phyloP scores from a whole-genome alignment of 2,797 vertebrate species.

The Poeciliopsis presidionis region DNA sequence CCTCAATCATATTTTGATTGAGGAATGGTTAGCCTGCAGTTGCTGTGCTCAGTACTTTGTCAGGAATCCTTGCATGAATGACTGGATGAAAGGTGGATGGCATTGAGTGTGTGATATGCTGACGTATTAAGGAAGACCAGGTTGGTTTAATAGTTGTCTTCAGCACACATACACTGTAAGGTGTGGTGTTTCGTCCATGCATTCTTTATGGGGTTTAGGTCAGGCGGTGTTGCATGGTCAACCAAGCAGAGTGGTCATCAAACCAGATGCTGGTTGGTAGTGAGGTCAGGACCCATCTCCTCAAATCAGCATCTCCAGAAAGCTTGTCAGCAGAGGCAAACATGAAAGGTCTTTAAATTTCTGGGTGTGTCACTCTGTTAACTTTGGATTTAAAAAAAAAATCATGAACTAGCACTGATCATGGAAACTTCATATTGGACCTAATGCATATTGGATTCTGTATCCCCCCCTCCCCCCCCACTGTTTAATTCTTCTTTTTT shows the following conservation, averaged over 20 bases:
- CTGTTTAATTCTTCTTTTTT: background rate
- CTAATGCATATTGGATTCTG: background rate
- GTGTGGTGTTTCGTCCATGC: background rate
- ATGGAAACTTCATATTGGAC: background rate
- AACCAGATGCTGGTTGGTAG: background rate
- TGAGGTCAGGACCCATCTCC: background rate
- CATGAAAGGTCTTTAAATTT: background rate
- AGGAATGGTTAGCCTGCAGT: background rate
- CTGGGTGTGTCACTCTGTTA: background rate
- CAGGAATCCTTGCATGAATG: background rate
- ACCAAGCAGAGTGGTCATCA: background rate
- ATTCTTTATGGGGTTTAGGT: background rate
- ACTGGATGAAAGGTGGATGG: background rate
- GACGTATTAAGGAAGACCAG: background rate
- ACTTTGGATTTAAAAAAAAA: background rate
- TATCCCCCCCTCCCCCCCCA: background rate
- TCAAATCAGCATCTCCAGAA: background rate
- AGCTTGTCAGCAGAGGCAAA: background rate
- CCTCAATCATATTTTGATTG: background rate
- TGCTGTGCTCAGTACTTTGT: background rate
- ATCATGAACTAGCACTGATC: background rate
- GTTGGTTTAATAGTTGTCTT: background rate
- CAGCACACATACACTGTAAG: background rate
- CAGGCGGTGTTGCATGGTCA: background rate
- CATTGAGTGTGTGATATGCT: background rate